Evolutionary conservation across 2,797 vertebrate species (phyloP).

Genomic region (Microctenopoma stevenorrisi): DNA sequence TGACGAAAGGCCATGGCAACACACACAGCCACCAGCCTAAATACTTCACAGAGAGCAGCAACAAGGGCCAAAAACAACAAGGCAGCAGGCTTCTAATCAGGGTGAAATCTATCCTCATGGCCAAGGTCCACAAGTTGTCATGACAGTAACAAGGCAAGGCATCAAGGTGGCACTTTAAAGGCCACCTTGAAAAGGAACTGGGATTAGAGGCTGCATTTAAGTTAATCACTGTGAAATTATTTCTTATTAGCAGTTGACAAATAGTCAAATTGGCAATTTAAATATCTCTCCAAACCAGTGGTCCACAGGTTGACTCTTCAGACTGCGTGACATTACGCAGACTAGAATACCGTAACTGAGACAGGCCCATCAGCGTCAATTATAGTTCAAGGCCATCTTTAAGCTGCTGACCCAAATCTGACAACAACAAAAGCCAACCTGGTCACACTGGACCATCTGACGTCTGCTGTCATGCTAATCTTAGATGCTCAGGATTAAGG

Average conservation of each 20-base stretch:
- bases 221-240: slow-evolving; percentile 43
- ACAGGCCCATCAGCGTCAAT: slow-evolving; percentile 65
- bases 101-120: slow-evolving; percentile 51
- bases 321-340: neutral
- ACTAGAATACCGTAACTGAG: slow-evolving; percentile 41
- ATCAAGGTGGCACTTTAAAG: slow-evolving; percentile 61
- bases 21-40: slow-evolving; percentile 54
- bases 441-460: slow-evolving; percentile 81
- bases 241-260: slow-evolving; percentile 38
- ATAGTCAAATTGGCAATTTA: slow-evolving; percentile 32
- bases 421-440: slow-evolving; percentile 80
- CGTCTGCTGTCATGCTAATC: slow-evolving; percentile 80
- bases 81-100: slow-evolving; percentile 52
- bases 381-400: slow-evolving; percentile 72
- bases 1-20: slow-evolving; percentile 69
- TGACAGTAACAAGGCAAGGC: slow-evolving; percentile 50
- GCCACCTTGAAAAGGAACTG: slow-evolving; percentile 65
- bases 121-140: slow-evolving; percentile 62
- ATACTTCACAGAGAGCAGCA: slow-evolving; percentile 56
- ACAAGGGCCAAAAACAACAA: slow-evolving; percentile 61
- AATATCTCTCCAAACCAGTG: slow-evolving; percentile 19
- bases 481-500: slow-evolving; percentile 81
- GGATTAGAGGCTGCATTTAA: slow-evolving; percentile 66
- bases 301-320: slow-evolving; percentile 6
- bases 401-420: slow-evolving; percentile 82